Base-by-base conservation (phyloP, 2,113 vertebrate species). In the Diphyllodes magnificus region DNA sequence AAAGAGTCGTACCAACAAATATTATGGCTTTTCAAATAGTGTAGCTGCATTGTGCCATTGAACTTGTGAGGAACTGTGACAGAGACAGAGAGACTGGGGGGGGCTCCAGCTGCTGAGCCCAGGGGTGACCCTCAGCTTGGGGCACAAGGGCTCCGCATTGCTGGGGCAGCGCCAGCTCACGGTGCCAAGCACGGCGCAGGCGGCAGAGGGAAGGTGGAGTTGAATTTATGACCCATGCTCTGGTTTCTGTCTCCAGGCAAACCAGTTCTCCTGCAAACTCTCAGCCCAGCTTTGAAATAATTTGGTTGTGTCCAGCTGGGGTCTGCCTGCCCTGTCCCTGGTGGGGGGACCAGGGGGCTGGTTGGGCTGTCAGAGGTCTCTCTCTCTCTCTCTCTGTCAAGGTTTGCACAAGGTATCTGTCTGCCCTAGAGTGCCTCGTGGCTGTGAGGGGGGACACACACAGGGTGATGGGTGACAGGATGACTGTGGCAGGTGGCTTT, bases 21-120 rank as follows among this genome's bases (percentile, higher is more conserved):
- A 93, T 93, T 98, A 98, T 98, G 98, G 98, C 98, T 98, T 97
- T 97, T 97, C 97, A 92, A 81, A 96, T 83, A 96, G 91, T 77
- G 90, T 93, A 95, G 69, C 95, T 97, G 92, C 95, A 96, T 92
- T 95, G 95, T 96, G 95, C 95, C 97, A 76, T 80, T 77, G 82
- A 83, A 88, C 63, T 91, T 49, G 10, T 3, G 81, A 95, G 88
- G 83, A 91, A 90, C 76, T 35, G 45, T 7, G 77, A 96, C 93
- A 95, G 93, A 93, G 91, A 91, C 76, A 94, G 90, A 97, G 92
- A 94, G 93, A 95, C 37, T 8, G 13, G 65, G 86, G 37, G 88
- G 37, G 30, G 75, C 39, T 90, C 49, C 44, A 63, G 71, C 35
- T 63, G 66, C 82, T 8, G 70, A 82, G 75, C 71, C 71, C 10